Conservation (phyloP, 2,888 invertebrate genomes). For the Macaria notata region DNA sequence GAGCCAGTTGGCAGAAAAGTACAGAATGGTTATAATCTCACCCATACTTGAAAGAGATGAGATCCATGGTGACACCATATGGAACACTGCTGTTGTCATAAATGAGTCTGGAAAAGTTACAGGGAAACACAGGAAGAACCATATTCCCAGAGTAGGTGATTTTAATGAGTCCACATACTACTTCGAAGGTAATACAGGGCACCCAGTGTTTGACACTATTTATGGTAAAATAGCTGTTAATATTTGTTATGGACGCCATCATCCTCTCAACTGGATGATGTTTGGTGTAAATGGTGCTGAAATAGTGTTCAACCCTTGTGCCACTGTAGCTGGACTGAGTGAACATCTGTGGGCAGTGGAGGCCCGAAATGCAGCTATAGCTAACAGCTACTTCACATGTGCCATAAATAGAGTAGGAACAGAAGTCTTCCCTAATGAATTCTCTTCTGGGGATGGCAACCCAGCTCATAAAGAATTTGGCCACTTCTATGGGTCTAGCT, state of each 20-base stretch:
- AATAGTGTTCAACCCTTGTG: conserved; percentile 99
- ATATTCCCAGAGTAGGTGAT: conserved; percentile 98
- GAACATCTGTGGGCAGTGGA: conserved; percentile 98
- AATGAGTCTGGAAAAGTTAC: conserved; percentile 92
- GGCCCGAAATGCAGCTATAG: conserved; percentile 97
- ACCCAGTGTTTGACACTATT: conserved; percentile 95
- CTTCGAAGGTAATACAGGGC: conserved; percentile 97
- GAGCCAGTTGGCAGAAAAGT: conserved; percentile 87
- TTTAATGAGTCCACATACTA: conserved; percentile 99
- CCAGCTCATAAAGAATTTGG: conserved; percentile 95
- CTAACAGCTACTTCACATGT: conserved; percentile 97
- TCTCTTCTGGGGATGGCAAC: conserved; percentile 83
- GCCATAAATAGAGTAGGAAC: conserved; percentile 97
- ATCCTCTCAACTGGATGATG: conserved; percentile 99
- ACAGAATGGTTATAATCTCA: conserved; percentile 97
- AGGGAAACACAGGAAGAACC: conserved; percentile 98
- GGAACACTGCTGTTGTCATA: conserved; percentile 98
- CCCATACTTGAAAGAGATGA: conserved; percentile 97
- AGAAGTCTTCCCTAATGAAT: conserved; percentile 87
- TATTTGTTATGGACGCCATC: conserved; percentile 99
- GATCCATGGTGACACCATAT: conserved; percentile 91
- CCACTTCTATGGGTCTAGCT: conserved; percentile 98
- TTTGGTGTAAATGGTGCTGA: conserved; percentile 99
- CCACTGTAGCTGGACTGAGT: conserved; percentile 91
- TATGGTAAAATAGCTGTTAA: conserved; percentile 96